A percentile compares a stretch with the other conserved stretches of the same genome.
These are phyloP conservation scores for Mycalesis mineus DNA, from an alignment of 2,888 invertebrate genomes.

Conservation along the genomic window DNA sequence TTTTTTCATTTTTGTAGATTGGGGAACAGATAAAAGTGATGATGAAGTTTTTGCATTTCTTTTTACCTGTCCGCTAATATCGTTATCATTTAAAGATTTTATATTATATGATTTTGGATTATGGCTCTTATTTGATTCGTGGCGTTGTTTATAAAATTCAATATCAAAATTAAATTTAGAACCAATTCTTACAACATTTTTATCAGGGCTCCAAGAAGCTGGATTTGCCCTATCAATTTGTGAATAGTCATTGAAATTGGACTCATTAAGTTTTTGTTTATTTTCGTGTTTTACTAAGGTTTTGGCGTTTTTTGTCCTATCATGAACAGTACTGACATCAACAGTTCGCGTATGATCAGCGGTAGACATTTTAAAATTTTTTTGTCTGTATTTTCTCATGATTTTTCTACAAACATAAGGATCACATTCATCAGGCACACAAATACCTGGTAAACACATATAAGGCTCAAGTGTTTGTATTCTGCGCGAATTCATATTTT, in stretches of 20 bases:
- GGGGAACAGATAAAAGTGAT: background rate
- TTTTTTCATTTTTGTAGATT: constrained; percentile 3
- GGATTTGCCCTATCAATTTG: background rate
- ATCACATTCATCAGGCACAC: constrained; percentile 41
- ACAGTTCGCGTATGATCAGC: background rate
- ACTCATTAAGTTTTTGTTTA: background rate
- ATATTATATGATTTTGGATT: constrained; percentile 3
- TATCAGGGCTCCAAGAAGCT: background rate
- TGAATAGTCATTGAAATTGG: background rate
- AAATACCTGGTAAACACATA: constrained; percentile 42
- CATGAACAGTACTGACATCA: background rate
- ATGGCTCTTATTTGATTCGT: constrained; percentile 5
- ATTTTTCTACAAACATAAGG: constrained; percentile 30
- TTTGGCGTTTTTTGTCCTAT: background rate
- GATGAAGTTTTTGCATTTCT: background rate
- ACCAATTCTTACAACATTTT: constrained; percentile 15
- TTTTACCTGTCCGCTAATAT: constrained; percentile 5
- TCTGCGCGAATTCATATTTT: constrained; percentile 26
- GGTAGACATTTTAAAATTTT: constrained; percentile 3
- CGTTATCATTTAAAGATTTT: constrained; percentile 19
- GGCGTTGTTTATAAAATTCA: constrained; percentile 24
- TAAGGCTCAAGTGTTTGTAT: constrained; percentile 33
- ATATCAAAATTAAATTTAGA: constrained; percentile 27
- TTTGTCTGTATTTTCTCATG: constrained; percentile 4
- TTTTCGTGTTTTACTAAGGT: background rate